These are phyloP conservation scores for Morus bassanus DNA, from an alignment of 2,797 vertebrate species.

Conservation along the genomic window DNA sequence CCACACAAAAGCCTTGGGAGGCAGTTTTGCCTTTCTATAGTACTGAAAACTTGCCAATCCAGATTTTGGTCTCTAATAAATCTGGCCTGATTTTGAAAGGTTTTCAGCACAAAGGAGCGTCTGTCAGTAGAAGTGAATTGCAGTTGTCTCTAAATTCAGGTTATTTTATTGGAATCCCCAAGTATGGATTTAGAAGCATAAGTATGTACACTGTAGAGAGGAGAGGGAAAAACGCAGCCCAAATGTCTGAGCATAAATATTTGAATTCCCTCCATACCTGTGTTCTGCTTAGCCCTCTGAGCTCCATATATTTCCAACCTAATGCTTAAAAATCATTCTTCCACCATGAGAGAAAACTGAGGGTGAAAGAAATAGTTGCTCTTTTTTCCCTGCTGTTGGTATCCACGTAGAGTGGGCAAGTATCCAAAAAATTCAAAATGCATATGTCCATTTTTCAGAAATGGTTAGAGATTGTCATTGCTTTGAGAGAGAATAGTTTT, in stretches of 20 bases:
- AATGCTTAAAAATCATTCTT: background rate
- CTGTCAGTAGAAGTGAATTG: background rate
- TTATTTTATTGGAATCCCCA: background rate
- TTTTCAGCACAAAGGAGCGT: background rate
- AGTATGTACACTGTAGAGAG: background rate
- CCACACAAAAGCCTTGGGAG: background rate
- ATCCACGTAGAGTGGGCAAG: accelerated
- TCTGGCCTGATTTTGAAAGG: background rate
- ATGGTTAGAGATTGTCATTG: background rate
- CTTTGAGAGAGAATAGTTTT: background rate
- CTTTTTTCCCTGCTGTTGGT: background rate
- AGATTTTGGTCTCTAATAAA: background rate
- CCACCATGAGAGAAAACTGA: background rate
- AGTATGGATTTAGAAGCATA: background rate
- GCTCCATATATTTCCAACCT: background rate
- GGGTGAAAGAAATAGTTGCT: background rate
- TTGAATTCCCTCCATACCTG: background rate
- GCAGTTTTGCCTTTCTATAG: background rate
- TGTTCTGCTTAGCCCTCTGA: background rate
- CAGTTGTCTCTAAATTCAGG: background rate
- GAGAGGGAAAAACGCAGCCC: background rate
- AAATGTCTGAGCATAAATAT: background rate
- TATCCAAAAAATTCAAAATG: background rate
- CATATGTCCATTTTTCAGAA: background rate
- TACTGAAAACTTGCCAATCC: background rate